A percentile compares a stretch with the other conserved stretches of the same genome.
Conservation (phyloP, 2,113 vertebrate species). For the Ursus arctos region DNA sequence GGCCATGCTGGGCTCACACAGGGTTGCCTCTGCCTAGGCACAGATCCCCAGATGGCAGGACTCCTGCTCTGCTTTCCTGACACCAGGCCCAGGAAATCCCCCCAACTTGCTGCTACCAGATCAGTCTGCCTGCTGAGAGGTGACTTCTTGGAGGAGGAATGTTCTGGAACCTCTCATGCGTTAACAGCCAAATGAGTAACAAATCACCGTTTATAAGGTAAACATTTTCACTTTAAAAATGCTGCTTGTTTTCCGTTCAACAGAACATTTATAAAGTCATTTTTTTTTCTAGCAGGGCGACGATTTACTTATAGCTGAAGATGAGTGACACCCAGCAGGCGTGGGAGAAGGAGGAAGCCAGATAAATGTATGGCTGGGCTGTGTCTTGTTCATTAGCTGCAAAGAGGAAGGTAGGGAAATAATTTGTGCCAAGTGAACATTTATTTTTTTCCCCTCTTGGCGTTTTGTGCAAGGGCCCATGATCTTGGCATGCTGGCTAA, state of each 20-base stretch:
- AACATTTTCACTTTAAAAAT: neutral
- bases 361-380: neutral
- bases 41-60: accelerated
- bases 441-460: neutral
- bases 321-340: neutral
- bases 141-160: neutral
- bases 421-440: neutral
- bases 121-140: neutral
- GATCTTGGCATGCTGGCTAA: neutral
- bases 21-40: neutral
- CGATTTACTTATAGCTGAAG: neutral
- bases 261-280: neutral
- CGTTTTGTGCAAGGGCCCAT: neutral
- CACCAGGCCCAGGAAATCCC: neutral
- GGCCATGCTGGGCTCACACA: accelerated
- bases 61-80: neutral
- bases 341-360: neutral
- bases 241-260: slow-evolving; percentile 5
- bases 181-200: neutral
- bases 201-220: neutral
- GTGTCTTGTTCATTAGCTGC: neutral
- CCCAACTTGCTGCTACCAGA: accelerated
- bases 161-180: neutral
- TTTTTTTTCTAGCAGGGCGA: neutral
- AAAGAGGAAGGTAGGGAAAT: neutral